A percentile compares a stretch with the other conserved stretches of the same genome.
These are phyloP conservation scores for Muscina levida DNA, from an alignment of 2,888 invertebrate genomes.

Conservation along the genomic window DNA sequence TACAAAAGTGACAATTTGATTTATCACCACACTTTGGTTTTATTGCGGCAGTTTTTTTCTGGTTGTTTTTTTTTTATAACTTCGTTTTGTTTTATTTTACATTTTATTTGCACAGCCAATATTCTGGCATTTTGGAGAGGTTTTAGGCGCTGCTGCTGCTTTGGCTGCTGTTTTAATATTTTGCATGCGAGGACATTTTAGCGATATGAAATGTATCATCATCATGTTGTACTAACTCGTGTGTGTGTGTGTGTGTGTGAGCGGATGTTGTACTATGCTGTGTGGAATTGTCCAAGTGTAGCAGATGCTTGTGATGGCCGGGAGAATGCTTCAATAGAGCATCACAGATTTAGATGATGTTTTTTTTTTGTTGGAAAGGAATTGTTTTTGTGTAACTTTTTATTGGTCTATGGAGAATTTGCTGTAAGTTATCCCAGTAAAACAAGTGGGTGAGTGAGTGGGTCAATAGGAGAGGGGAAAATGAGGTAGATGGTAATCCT, in stretches of 20 bases:
- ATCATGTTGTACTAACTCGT: too few relatives aligned
- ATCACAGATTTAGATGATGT: slow-evolving; percentile 10
- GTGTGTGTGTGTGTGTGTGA: slow-evolving; percentile 4
- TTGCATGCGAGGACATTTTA: slow-evolving; percentile 37
- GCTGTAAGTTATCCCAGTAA: not conserved
- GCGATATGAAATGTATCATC: slow-evolving; percentile 33
- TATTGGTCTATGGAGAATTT: slow-evolving; percentile 48
- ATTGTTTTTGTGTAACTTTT: slow-evolving; percentile 34
- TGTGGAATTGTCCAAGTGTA: slow-evolving; percentile 38
- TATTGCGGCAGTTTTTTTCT: slow-evolving; percentile 65
- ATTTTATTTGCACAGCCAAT: too few relatives aligned
- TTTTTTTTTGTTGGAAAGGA: not conserved
- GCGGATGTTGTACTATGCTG: slow-evolving; percentile 14
- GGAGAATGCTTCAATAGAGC: slow-evolving; percentile 49
- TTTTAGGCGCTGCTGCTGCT: not conserved
- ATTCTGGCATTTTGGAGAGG: slow-evolving; percentile 44
- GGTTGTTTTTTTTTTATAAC: not conserved
- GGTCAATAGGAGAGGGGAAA: too few relatives aligned
- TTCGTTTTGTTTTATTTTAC: too few relatives aligned
- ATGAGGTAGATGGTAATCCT: too few relatives aligned
- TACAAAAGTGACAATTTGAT: slow-evolving; percentile 79
- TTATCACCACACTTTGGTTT: slow-evolving; percentile 77
- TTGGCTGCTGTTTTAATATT: not conserved
- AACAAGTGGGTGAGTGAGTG: not conserved
- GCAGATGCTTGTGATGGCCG: slow-evolving; percentile 52